Evolutionary conservation across 2,797 vertebrate species (phyloP).

Genomic region (Bovichtus variegatus): DNA sequence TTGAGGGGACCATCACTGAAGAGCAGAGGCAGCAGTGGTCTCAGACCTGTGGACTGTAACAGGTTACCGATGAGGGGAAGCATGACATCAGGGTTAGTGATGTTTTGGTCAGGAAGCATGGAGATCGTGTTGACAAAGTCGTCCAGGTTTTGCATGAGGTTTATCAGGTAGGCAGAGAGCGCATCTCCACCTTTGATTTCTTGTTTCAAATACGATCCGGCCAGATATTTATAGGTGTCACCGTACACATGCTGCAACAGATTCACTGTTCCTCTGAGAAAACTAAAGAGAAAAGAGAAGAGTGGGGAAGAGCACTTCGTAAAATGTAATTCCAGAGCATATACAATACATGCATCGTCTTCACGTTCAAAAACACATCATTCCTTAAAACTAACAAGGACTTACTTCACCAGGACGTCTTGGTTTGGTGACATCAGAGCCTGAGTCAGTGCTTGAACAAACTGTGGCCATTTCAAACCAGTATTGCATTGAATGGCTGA

Average conservation of each 20-base stretch:
- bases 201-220: constrained; percentile 38
- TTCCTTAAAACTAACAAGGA: neutral
- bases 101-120: constrained; percentile 51
- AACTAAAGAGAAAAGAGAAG: constrained; percentile 66
- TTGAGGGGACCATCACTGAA: constrained; percentile 39
- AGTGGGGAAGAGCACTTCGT: neutral
- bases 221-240: constrained; percentile 34
- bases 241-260: constrained; percentile 75
- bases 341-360: neutral
- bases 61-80: constrained; percentile 54
- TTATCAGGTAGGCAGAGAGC: constrained; percentile 62
- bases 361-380: neutral
- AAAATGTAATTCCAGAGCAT: neutral
- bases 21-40: constrained; percentile 69
- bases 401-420: constrained; percentile 78
- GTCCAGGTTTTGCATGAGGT: constrained; percentile 66
- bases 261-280: constrained; percentile 76
- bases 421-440: constrained; percentile 65
- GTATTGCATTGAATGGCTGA: constrained; percentile 67
- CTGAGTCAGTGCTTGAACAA: constrained; percentile 52
- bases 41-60: constrained; percentile 71
- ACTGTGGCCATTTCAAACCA: constrained; percentile 74
- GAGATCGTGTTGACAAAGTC: constrained; percentile 60
- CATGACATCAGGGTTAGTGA: constrained; percentile 56
- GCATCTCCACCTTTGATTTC: constrained; percentile 52